Percentiles rank a stretch among this genome's conserved stretches.
phyloP scores from a whole-genome alignment of 2,113 vertebrate genomes.

The Myrmecophaga tridactyla region DNA sequence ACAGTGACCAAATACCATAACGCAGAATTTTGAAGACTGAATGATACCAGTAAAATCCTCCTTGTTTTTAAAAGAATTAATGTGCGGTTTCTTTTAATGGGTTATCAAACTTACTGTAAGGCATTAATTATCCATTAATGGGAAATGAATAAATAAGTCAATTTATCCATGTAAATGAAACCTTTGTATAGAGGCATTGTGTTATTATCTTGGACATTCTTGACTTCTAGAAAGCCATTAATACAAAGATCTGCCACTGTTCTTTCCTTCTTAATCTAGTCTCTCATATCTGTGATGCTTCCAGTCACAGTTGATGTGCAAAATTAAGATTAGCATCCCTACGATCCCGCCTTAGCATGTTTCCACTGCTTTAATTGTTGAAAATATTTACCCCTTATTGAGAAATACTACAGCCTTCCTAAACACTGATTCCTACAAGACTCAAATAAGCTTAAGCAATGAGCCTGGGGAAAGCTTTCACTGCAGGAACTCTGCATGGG shows the following conservation, averaged over 20 bases:
- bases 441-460: neutral
- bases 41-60: neutral
- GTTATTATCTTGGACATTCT: neutral
- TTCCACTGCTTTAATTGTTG: neutral
- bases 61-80: neutral
- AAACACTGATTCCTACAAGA: neutral
- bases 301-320: neutral
- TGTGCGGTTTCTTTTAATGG: neutral
- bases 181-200: neutral
- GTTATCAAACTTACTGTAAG: neutral
- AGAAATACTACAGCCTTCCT: neutral
- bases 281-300: neutral
- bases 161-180: neutral
- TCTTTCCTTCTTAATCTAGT: neutral
- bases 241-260: neutral
- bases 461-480: neutral
- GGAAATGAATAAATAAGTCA: too few relatives aligned
- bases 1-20: neutral
- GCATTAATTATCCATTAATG: neutral
- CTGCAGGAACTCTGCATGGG: neutral
- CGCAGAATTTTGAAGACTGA: neutral
- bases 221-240: neutral
- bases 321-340: too few relatives aligned
- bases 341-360: neutral
- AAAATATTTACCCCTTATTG: neutral